phyloP scores from a whole-genome alignment of 2,888 invertebrate species.

The Harmothoe impar region DNA sequence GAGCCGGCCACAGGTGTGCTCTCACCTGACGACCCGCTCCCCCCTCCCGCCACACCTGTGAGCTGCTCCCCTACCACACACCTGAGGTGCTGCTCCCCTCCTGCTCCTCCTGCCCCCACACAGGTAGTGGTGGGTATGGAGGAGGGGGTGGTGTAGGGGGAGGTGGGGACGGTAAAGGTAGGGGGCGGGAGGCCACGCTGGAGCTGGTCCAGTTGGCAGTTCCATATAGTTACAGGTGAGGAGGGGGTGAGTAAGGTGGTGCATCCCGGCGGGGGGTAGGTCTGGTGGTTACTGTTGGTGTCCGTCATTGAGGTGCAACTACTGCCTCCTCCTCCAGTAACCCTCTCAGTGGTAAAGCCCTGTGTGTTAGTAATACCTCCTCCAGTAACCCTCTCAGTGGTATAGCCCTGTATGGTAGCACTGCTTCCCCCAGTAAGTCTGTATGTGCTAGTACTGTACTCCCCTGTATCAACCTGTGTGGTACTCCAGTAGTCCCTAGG shows the following conservation, averaged over 20 bases:
- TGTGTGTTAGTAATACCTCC: not conserved
- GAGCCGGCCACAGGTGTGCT: conserved; percentile 58
- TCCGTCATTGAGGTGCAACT: conserved; percentile 25
- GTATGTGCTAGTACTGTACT: too few relatives aligned
- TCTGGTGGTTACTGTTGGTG: conserved; percentile 40
- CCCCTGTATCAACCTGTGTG: too few relatives aligned
- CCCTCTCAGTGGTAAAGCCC: too few relatives aligned
- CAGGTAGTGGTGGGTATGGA: not conserved
- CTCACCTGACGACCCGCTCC: conserved; percentile 29
- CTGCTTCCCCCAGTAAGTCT: too few relatives aligned
- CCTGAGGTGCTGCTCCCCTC: not conserved
- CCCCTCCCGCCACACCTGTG: not conserved
- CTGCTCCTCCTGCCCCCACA: not conserved
- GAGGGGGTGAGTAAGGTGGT: conserved; percentile 35
- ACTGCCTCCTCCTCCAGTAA: too few relatives aligned
- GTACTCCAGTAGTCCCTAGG: not conserved
- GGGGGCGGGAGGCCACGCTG: not conserved
- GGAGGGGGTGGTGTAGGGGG: not conserved
- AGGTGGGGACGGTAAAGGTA: not conserved
- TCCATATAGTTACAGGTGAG: conserved; percentile 57
- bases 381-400: too few relatives aligned
- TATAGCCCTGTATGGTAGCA: not conserved
- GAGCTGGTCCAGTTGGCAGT: conserved; percentile 44
- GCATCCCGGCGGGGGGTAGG: not conserved
- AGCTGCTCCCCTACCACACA: not conserved